Percentiles rank a stretch among this genome's conserved stretches.
These are phyloP conservation scores for Archaeoteleia sp. DNA, from an alignment of 2,888 invertebrate genomes.

Conservation along the genomic window DNA sequence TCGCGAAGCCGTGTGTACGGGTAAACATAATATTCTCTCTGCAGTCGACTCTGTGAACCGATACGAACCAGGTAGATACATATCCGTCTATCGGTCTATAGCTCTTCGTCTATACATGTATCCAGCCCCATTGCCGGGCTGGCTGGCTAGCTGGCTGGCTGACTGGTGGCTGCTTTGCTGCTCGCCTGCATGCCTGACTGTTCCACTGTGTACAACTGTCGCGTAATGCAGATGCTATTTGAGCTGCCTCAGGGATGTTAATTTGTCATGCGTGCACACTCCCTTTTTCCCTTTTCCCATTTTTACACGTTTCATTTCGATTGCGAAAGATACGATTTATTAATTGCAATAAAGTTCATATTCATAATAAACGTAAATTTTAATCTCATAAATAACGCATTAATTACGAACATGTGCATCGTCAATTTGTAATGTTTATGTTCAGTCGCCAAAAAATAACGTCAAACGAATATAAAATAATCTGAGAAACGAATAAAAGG, in stretches of 20 bases:
- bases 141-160: conserved; percentile 55
- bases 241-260: conserved; percentile 74
- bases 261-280: conserved; percentile 67
- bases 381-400: too few species aligned
- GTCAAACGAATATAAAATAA: too few species aligned
- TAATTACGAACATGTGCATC: too few species aligned
- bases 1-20: conserved; percentile 67
- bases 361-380: too few species aligned
- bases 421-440: too few species aligned
- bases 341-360: too few species aligned
- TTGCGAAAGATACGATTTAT: conserved; percentile 14
- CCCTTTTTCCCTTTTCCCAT: conserved; percentile 39
- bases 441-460: too few species aligned
- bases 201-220: conserved; percentile 64
- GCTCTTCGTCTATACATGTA: conserved; percentile 44
- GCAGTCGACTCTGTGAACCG: conserved; percentile 64
- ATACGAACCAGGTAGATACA: conserved; percentile 66
- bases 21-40: conserved; percentile 74
- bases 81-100: conserved; percentile 55
- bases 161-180: conserved; percentile 49
- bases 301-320: conserved; percentile 32
- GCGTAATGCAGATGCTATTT: conserved; percentile 73
- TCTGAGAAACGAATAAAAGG: too few species aligned
- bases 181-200: conserved; percentile 53
- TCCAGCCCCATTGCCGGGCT: conserved; percentile 37